phyloP scores from a whole-genome alignment of 2,113 vertebrate genomes.

The Oophaga pumilio region DNA sequence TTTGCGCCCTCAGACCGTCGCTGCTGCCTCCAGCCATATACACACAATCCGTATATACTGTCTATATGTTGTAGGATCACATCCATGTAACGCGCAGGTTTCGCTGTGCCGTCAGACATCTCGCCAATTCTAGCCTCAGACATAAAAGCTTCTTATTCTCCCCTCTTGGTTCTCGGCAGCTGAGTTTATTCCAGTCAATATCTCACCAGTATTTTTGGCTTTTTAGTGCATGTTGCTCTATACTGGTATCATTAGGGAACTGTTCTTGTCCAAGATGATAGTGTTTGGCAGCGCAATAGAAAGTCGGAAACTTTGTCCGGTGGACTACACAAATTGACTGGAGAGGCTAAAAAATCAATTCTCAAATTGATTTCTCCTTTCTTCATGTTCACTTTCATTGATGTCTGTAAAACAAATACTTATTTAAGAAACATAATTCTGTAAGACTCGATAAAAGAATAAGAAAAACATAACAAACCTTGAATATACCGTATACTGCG shows the following conservation, averaged over 20 bases:
- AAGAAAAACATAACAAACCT: background rate
- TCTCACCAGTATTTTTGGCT: slow-evolving; percentile 14
- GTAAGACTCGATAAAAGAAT: background rate
- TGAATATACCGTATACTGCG: background rate
- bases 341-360: slow-evolving; percentile 27
- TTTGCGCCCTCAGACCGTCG: too few species aligned
- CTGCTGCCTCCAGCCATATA: too few species aligned
- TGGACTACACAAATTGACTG: slow-evolving; percentile 40
- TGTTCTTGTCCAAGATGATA: background rate
- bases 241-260: slow-evolving; percentile 8
- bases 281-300: slow-evolving; percentile 20
- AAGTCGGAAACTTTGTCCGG: slow-evolving; percentile 1
- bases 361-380: slow-evolving; percentile 31
- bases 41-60: too few species aligned
- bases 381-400: slow-evolving; percentile 21
- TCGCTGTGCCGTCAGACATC: background rate
- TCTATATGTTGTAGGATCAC: background rate
- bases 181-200: background rate
- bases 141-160: background rate
- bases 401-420: slow-evolving; percentile 29
- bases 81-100: background rate
- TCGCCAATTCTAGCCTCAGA: background rate
- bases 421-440: slow-evolving; percentile 34
- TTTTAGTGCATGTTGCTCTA: slow-evolving; percentile 24
- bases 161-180: background rate